phyloP scores from a whole-genome alignment of 2,113 vertebrate genomes.

The Corapipo altera region DNA sequence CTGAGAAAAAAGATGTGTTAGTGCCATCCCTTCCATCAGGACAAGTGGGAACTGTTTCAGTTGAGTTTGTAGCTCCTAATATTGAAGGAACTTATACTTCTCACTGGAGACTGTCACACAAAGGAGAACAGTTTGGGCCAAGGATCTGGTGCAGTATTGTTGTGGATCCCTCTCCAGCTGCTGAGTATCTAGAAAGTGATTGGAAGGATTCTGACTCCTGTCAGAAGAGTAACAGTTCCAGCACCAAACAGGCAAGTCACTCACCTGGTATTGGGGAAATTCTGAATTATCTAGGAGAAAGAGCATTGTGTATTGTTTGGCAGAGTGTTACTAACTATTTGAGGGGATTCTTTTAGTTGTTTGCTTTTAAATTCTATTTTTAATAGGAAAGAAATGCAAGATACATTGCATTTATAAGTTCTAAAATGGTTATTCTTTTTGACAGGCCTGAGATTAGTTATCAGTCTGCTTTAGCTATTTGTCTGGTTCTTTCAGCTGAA shows the following conservation, averaged over 20 bases:
- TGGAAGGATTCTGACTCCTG: constrained; percentile 5
- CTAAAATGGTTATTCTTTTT: background rate
- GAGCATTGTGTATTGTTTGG: background rate
- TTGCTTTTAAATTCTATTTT: background rate
- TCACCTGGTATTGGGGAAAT: background rate
- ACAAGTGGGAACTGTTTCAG: constrained; percentile 91
- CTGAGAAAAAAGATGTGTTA: constrained; percentile 86
- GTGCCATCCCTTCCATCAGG: constrained; percentile 89
- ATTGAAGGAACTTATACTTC: constrained; percentile 96
- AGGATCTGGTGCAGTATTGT: constrained; percentile 98
- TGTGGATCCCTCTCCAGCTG: constrained; percentile 78
- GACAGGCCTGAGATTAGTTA: background rate
- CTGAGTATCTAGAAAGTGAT: constrained; percentile 24
- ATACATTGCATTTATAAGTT: background rate
- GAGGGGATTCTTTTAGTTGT: background rate
- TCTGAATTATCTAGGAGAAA: background rate
- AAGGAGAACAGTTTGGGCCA: constrained; percentile 93
- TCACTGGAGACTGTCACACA: constrained; percentile 96
- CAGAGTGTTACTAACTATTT: fast-evolving
- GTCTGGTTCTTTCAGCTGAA: background rate
- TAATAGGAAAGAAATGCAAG: background rate
- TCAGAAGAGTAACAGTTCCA: constrained; percentile 50
- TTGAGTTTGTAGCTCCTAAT: constrained; percentile 89
- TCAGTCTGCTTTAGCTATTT: background rate
- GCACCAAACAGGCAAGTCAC: constrained; percentile 80